Conservation (phyloP, 1,140 invertebrate species). For the Acromyrmex charruanus region DNA sequence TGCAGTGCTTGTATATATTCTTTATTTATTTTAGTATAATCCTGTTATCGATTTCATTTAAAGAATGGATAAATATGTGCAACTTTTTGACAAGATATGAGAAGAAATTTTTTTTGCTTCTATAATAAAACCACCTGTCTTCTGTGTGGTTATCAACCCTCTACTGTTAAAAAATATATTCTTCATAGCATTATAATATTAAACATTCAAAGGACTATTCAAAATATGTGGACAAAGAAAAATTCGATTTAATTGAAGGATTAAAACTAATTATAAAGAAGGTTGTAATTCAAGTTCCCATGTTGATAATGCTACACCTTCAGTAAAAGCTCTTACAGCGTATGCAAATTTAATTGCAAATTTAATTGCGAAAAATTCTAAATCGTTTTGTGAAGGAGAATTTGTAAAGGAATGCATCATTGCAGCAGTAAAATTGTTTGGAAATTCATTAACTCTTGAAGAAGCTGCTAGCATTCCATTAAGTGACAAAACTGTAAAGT, state of each 20-base stretch:
- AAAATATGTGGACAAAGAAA: neutral
- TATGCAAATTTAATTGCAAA: neutral
- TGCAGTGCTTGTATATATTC: too few relatives aligned
- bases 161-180: neutral
- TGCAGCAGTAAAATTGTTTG: neutral
- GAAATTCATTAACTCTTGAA: neutral
- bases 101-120: neutral
- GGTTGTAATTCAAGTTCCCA: too few relatives aligned
- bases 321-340: neutral
- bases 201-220: neutral
- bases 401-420: conserved; percentile 19
- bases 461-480: too few relatives aligned
- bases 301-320: neutral
- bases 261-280: too few relatives aligned
- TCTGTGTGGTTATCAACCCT: neutral
- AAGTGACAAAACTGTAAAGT: too few relatives aligned
- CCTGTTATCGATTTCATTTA: neutral
- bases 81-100: neutral
- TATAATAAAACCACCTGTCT: neutral
- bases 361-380: neutral
- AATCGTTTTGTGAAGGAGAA: neutral
- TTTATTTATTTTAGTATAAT: neutral
- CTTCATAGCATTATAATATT: neutral
- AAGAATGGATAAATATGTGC: neutral
- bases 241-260: neutral